Conservation (phyloP, 2,113 vertebrate species). For the Gallinago undulata region DNA sequence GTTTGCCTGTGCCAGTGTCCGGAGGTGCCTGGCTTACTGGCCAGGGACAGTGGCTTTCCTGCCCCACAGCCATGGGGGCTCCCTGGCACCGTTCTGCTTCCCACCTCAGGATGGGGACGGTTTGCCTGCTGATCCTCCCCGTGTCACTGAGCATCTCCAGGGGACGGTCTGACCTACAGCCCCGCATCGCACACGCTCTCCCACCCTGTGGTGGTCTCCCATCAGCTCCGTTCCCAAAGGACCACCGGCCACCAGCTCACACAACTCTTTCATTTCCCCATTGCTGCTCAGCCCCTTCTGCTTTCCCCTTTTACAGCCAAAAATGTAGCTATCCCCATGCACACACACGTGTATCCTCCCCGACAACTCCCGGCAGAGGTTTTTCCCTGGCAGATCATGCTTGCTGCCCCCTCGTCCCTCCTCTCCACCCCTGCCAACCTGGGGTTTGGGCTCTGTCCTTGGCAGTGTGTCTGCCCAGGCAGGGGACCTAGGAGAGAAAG, state of each 20-base stretch:
- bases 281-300: background rate
- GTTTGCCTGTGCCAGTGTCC: background rate
- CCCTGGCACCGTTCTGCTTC: background rate
- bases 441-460: background rate
- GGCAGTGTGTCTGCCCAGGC: fast-evolving
- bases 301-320: background rate
- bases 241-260: background rate
- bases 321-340: fast-evolving
- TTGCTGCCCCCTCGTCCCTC: background rate
- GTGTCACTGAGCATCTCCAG: background rate
- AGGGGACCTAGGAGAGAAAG: background rate
- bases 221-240: background rate
- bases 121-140: background rate
- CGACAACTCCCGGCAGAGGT: background rate
- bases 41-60: background rate
- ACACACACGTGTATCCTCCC: fast-evolving
- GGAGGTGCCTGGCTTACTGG: background rate
- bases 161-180: background rate
- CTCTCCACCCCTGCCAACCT: fast-evolving
- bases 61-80: background rate
- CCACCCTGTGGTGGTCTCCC: background rate
- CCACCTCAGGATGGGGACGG: background rate
- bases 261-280: background rate
- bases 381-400: background rate
- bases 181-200: background rate